A percentile compares a stretch with the other conserved stretches of the same genome.
Evolutionary conservation across 2,113 vertebrate species (phyloP).

Genomic region (Catharus fuscescens): DNA sequence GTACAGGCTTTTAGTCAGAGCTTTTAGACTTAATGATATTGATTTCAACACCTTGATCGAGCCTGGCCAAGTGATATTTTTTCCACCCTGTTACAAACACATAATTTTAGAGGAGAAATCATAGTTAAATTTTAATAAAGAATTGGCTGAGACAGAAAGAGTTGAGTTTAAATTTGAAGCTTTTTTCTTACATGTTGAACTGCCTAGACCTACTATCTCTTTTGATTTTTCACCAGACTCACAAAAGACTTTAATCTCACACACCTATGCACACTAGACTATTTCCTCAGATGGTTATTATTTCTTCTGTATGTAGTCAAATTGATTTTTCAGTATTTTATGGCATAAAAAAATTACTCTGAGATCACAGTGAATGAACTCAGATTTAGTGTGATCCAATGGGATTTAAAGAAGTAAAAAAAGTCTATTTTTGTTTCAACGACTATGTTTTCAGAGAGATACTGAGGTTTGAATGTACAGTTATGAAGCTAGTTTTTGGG

Average conservation of each 20-base stretch:
- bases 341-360: not conserved
- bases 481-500: not conserved
- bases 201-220: not conserved
- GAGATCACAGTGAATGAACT: not conserved
- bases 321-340: not conserved
- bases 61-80: not conserved
- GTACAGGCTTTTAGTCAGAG: constrained; percentile 1
- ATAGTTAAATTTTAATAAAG: not conserved
- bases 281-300: not conserved
- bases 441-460: not conserved
- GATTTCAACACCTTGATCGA: not conserved
- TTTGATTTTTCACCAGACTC: not conserved
- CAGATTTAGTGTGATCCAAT: not conserved
- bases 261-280: not conserved
- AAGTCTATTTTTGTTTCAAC: not conserved
- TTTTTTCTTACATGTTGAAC: not conserved
- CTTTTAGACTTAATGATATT: constrained; percentile 19
- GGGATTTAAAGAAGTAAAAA: not conserved
- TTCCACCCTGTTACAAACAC: not conserved
- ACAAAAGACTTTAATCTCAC: not conserved
- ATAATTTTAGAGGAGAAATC: not conserved
- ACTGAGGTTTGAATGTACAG: not conserved
- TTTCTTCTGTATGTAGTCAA: not conserved
- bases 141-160: not conserved
- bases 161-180: not conserved